Conservation (phyloP, 2,113 vertebrate species). For the Collichthys lucidus region DNA sequence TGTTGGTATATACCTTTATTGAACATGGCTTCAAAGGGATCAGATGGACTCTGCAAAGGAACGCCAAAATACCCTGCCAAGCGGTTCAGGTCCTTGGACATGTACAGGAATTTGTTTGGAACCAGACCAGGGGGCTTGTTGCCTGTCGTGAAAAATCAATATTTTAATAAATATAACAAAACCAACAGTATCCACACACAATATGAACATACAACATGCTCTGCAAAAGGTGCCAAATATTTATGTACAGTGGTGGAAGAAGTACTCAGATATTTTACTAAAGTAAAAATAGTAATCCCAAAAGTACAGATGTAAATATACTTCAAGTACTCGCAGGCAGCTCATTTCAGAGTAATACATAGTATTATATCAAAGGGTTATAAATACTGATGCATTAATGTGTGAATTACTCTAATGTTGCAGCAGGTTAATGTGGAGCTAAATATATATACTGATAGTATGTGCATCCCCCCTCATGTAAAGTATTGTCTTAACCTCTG, state of each 20-base stretch:
- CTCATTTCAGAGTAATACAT: background rate
- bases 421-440: background rate
- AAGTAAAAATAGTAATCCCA: background rate
- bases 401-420: background rate
- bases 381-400: background rate
- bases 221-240: background rate
- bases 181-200: background rate
- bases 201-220: background rate
- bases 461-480: background rate
- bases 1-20: slow-evolving; percentile 82
- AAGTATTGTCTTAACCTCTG: background rate
- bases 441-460: background rate
- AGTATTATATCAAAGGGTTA: background rate
- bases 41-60: slow-evolving; percentile 73
- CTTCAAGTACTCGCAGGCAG: background rate
- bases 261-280: background rate
- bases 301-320: background rate
- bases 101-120: slow-evolving; percentile 86
- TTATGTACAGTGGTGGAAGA: slow-evolving; percentile 4
- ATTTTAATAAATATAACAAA: background rate
- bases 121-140: slow-evolving; percentile 87
- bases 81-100: slow-evolving; percentile 82
- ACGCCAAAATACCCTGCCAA: slow-evolving; percentile 84
- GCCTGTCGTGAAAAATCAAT: slow-evolving; percentile 78
- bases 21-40: slow-evolving; percentile 80